phyloP scores from a whole-genome alignment of 2,113 vertebrate species.

The Heterochromis multidens region DNA sequence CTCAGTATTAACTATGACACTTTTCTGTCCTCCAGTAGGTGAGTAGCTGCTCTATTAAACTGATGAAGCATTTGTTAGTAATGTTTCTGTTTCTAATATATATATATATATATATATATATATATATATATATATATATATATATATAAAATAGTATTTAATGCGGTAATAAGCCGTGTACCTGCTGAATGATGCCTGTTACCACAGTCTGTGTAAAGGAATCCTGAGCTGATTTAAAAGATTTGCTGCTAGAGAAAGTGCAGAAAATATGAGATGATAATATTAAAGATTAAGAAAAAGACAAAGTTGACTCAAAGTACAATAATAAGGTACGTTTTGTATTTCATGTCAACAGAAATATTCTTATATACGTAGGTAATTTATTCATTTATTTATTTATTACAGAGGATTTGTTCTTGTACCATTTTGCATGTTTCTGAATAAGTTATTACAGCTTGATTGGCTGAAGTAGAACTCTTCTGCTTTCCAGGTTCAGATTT shows the following conservation, averaged over 20 bases:
- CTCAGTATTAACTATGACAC: neutral
- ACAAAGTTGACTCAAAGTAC: too few species aligned
- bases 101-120: too few species aligned
- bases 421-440: neutral
- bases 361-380: neutral
- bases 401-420: neutral
- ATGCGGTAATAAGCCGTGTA: neutral
- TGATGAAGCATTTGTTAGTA: too few species aligned
- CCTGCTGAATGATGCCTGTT: too few species aligned
- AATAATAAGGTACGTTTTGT: neutral
- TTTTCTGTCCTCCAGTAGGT: neutral
- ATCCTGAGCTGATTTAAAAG: too few species aligned
- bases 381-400: too few species aligned
- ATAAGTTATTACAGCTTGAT: neutral
- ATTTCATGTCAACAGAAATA: neutral
- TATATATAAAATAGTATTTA: neutral
- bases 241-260: neutral
- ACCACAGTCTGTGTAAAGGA: too few species aligned
- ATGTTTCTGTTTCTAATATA: neutral
- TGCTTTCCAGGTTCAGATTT: neutral
- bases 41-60: neutral
- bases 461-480: neutral
- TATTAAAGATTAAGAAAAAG: too few species aligned
- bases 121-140: too few species aligned
- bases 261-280: neutral